These are phyloP conservation scores for Trochalopteron elliotii DNA, from an alignment of 2,113 vertebrate species.

Conservation along the genomic window DNA sequence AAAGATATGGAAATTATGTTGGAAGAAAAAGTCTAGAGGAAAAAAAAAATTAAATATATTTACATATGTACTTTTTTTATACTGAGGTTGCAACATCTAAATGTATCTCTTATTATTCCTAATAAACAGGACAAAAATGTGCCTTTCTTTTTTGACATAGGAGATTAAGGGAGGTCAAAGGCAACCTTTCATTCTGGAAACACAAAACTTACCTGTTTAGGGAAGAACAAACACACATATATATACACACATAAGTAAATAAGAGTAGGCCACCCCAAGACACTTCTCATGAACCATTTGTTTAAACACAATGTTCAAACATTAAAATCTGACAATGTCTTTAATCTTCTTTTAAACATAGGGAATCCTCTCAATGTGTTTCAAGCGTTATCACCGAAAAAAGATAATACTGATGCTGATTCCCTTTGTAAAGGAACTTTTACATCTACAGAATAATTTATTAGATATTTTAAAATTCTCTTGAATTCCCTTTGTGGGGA, in stretches of 20 bases:
- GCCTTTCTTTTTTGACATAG: neutral
- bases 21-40: neutral
- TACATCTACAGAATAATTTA: neutral
- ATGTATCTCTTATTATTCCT: neutral
- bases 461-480: neutral
- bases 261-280: neutral
- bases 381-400: neutral
- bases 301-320: neutral
- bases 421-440: neutral
- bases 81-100: neutral
- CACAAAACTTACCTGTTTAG: neutral
- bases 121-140: neutral
- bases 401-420: neutral
- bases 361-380: neutral
- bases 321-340: neutral
- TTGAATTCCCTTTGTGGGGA: neutral
- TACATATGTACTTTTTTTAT: neutral
- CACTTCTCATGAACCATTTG: neutral
- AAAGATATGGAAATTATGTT: neutral
- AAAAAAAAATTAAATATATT: neutral
- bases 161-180: neutral
- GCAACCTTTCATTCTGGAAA: neutral
- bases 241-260: neutral
- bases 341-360: neutral
- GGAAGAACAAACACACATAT: neutral